Conservation (phyloP, 2,113 vertebrate genomes). For the Lates calcarifer region DNA sequence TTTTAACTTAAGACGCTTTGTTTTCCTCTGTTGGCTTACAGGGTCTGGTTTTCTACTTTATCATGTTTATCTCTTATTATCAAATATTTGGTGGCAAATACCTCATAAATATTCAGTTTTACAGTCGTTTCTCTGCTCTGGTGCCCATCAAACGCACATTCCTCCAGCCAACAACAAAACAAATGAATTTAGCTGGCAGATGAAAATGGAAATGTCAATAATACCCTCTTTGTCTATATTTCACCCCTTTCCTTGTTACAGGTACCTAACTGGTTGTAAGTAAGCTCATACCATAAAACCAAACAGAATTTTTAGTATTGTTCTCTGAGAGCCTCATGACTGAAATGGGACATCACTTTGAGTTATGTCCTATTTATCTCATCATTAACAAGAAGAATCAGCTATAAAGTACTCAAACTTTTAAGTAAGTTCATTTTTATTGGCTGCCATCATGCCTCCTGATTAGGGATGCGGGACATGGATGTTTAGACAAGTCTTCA, state of each 20-base stretch:
- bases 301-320: not conserved
- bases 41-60: slow-evolving; percentile 12
- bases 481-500: not conserved
- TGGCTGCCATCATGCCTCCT: not conserved
- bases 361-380: slow-evolving; percentile 20
- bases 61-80: slow-evolving; percentile 44
- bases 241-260: slow-evolving; percentile 21
- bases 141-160: slow-evolving; percentile 28
- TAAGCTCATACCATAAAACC: slow-evolving; percentile 17
- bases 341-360: slow-evolving; percentile 15
- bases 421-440: not conserved
- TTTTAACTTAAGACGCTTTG: slow-evolving; percentile 17
- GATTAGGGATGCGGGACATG: not conserved
- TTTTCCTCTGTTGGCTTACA: slow-evolving; percentile 24
- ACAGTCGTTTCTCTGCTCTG: slow-evolving; percentile 26
- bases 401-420: not conserved
- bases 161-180: slow-evolving; percentile 29
- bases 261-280: slow-evolving; percentile 43
- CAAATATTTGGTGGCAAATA: slow-evolving; percentile 51
- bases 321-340: slow-evolving; percentile 3
- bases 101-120: slow-evolving; percentile 48
- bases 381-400: slow-evolving; percentile 4
- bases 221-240: slow-evolving; percentile 5
- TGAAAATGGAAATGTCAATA: slow-evolving; percentile 50
- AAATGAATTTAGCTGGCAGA: slow-evolving; percentile 43